phyloP scores from a whole-genome alignment of 2,113 vertebrate genomes.

The Pseudorhombus dupliciocellatus region DNA sequence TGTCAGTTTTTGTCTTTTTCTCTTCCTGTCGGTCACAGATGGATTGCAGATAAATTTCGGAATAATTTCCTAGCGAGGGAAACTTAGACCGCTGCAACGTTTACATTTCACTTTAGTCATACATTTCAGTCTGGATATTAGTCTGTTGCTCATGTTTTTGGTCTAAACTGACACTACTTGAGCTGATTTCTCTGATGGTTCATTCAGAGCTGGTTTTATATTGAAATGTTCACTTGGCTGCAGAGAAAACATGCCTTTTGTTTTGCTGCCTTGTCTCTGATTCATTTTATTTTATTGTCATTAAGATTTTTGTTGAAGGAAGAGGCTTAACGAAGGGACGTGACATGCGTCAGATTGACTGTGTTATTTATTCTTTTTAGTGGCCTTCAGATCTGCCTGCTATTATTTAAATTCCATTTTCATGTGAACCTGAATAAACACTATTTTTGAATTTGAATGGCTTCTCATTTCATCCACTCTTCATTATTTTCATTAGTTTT shows the following conservation, averaged over 20 bases:
- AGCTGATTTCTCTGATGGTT: not conserved
- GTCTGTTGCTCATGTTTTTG: not conserved
- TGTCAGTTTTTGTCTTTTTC: not conserved
- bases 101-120: conserved; percentile 5
- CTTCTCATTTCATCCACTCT: conserved; percentile 55
- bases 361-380: conserved; percentile 50
- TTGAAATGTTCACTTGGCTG: not conserved
- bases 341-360: conserved; percentile 18
- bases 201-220: not conserved
- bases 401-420: conserved; percentile 47
- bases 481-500: not conserved
- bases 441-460: conserved; percentile 47
- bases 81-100: not conserved
- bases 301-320: not conserved
- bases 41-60: not conserved
- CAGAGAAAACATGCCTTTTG: not conserved
- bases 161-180: not conserved
- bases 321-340: not conserved
- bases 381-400: conserved; percentile 22
- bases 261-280: not conserved
- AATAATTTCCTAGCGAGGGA: not conserved
- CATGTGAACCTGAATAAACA: conserved; percentile 68
- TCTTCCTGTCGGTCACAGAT: not conserved
- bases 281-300: conserved; percentile 1
- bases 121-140: conserved; percentile 14